Percentiles rank a stretch among this genome's conserved stretches.
Conservation (phyloP, 2,113 vertebrate species). For the Tilapia sparmanii region DNA sequence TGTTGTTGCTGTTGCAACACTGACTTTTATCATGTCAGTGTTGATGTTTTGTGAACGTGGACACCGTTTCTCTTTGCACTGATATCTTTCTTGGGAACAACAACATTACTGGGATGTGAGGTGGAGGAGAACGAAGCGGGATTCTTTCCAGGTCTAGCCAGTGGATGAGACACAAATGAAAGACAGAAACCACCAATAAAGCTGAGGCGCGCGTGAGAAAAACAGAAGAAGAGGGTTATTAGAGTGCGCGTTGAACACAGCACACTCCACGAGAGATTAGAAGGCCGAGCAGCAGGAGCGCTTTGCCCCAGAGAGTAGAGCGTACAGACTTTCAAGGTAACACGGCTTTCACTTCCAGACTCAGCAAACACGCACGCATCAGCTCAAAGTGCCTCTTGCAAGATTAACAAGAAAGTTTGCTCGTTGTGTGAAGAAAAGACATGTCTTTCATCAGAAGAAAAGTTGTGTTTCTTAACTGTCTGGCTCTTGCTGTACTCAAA, state of each 20-base stretch:
- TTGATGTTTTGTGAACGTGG: conserved; percentile 1
- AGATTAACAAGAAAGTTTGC: conserved; percentile 25
- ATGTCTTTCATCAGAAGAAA: background rate
- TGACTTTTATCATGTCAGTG: background rate
- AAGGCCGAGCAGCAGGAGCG: conserved; percentile 13
- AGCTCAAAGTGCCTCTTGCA: background rate
- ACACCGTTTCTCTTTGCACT: conserved; percentile 26
- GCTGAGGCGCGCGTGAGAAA: conserved; percentile 21
- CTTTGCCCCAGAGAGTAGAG: conserved; percentile 4
- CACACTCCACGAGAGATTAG: conserved; percentile 31
- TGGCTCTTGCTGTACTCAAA: background rate
- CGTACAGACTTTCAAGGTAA: conserved; percentile 44
- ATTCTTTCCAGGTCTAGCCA: background rate
- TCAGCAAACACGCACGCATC: background rate
- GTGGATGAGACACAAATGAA: conserved; percentile 23
- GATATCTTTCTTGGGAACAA: conserved; percentile 24
- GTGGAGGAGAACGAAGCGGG: background rate
- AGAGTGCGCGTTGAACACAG: conserved; percentile 24
- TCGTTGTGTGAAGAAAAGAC: background rate
- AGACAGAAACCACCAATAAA: conserved; percentile 39
- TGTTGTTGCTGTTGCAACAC: background rate
- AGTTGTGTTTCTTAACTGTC: background rate
- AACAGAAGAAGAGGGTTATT: conserved; percentile 28
- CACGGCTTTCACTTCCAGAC: conserved; percentile 5
- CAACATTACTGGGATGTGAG: background rate